These are phyloP conservation scores for Pterois miles DNA, from an alignment of 2,797 vertebrate species.

Conservation along the genomic window DNA sequence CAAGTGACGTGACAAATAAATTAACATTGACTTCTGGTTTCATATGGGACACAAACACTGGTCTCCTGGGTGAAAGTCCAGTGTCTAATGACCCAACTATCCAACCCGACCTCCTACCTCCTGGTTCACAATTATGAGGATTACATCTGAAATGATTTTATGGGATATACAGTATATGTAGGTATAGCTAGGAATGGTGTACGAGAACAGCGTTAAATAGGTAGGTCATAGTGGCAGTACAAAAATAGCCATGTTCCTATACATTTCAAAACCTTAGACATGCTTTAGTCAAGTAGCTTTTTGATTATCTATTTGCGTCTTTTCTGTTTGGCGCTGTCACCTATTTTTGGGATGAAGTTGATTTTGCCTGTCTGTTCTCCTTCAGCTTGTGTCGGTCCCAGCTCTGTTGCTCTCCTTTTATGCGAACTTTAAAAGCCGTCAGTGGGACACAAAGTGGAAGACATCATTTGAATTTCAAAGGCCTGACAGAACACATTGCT, in stretches of 20 bases:
- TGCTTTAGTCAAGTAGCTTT: slow-evolving; percentile 24
- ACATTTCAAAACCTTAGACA: slow-evolving; percentile 28
- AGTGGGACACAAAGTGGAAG: slow-evolving; percentile 66
- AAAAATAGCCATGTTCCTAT: slow-evolving; percentile 54
- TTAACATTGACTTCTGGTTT: no score
- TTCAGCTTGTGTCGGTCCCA: slow-evolving; percentile 39
- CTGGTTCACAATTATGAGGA: no score
- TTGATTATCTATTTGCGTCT: slow-evolving; percentile 61
- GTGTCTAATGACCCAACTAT: no score
- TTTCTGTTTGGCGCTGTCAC: slow-evolving; percentile 45
- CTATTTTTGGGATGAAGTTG: slow-evolving; percentile 65
- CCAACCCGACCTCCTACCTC: no score
- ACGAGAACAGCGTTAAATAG: not conserved
- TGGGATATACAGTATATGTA: no score
- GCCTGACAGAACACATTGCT: slow-evolving; percentile 65
- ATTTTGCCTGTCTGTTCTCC: slow-evolving; percentile 61
- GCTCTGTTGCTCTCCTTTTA: slow-evolving; percentile 63
- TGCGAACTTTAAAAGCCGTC: slow-evolving; percentile 70
- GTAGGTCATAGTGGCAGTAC: not conserved
- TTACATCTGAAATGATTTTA: no score
- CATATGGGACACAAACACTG: accelerated
- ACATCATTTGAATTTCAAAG: slow-evolving; percentile 81
- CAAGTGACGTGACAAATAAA: no score
- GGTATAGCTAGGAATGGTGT: no score
- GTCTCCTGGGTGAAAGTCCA: no score